Evolutionary conservation across 1,140 invertebrate genomes (phyloP).

Genomic region (Stenopsyche tienmushanensis): DNA sequence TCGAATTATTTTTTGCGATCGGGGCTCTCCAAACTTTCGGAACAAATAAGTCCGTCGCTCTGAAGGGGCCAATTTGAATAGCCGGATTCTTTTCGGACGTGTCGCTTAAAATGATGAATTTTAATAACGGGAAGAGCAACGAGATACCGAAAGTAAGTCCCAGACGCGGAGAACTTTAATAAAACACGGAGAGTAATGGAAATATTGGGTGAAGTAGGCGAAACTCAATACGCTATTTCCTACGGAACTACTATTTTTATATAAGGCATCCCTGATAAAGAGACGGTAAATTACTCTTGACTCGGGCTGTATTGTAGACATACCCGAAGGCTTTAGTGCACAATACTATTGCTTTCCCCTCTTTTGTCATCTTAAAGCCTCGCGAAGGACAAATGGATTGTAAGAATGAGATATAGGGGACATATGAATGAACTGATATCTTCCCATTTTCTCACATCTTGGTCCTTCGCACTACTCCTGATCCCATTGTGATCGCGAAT

Average conservation of each 20-base stretch:
- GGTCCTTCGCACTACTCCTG: conserved; percentile 3
- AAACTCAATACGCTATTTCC: no score
- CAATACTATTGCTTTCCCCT: conserved; percentile 32
- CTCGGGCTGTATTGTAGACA: conserved; percentile 30
- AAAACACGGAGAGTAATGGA: no score
- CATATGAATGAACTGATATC: conserved; percentile 29
- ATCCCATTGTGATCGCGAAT: conserved; percentile 23
- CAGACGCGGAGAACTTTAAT: no score
- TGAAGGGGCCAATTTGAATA: no score
- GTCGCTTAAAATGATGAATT: no score
- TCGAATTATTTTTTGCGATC: no score
- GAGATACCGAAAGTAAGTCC: no score
- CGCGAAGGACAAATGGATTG: conserved; percentile 27
- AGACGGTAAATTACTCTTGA: conserved; percentile 30
- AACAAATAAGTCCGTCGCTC: no score
- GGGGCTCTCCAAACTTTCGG: no score
- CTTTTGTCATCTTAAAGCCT: conserved; percentile 28
- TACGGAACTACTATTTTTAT: neutral
- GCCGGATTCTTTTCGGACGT: no score
- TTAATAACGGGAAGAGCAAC: no score
- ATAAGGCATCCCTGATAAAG: conserved; percentile 17
- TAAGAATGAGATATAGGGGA: conserved; percentile 28
- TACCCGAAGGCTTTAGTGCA: conserved; percentile 27
- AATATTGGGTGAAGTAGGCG: no score
- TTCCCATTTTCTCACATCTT: conserved; percentile 19